Conservation (phyloP, 2,888 invertebrate genomes). For the Cosmorhoe ocellata region DNA sequence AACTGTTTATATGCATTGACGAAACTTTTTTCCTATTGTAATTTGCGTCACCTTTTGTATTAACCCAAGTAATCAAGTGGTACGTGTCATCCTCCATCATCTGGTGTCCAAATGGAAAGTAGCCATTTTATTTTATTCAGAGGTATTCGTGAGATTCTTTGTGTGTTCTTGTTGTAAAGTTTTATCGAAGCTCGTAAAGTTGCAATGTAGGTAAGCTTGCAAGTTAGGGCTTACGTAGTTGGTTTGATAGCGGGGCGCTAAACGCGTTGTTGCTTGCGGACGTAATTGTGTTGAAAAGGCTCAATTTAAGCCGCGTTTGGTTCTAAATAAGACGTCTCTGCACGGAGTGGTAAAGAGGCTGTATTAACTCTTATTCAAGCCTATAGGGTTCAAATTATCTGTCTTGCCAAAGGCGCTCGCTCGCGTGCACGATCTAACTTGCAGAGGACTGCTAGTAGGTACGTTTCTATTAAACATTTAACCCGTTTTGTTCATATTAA, state of each 20-base stretch:
- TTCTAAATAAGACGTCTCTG: conserved; percentile 78
- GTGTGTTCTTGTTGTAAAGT: not conserved
- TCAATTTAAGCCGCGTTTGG: conserved; percentile 75
- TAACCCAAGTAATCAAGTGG: not conserved
- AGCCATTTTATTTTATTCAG: not conserved
- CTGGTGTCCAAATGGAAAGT: no score
- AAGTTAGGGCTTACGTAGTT: conserved; percentile 54
- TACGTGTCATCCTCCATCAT: not conserved
- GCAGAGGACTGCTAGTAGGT: conserved; percentile 5
- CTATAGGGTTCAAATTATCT: conserved; percentile 66
- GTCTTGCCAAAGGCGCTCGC: conserved; percentile 58
- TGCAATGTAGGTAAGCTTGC: conserved; percentile 49
- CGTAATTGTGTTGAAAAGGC: conserved; percentile 77
- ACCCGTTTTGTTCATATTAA: not conserved
- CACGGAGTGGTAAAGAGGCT: conserved; percentile 71
- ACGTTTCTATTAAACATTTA: conserved; percentile 7
- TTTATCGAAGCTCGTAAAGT: conserved; percentile 31
- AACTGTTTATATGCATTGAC: conserved; percentile 17
- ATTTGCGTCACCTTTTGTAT: conserved; percentile 4
- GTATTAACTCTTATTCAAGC: conserved; percentile 76
- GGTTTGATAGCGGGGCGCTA: conserved; percentile 68
- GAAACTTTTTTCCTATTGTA: conserved; percentile 9
- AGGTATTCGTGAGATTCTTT: conserved; percentile 1
- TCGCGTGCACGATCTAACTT: conserved; percentile 44
- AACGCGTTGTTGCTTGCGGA: conserved; percentile 58